Percentiles rank a stretch among this genome's conserved stretches.
These are phyloP conservation scores for Hydrozoanthus gracilis DNA, from an alignment of 92 coral and sea anemone species.

Conservation along the genomic window DNA sequence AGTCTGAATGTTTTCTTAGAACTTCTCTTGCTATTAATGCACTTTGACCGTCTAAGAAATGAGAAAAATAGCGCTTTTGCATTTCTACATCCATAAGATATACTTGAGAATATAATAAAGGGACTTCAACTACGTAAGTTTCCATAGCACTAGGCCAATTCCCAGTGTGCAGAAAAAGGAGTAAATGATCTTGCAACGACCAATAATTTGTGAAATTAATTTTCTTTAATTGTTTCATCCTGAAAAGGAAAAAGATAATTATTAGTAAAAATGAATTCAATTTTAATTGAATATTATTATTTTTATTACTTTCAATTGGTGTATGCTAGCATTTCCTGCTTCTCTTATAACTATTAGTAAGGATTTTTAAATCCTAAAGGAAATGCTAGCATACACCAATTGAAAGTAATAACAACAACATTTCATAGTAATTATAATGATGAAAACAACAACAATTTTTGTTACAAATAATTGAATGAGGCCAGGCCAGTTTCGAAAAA, in stretches of 20 bases:
- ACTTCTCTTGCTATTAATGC: no score
- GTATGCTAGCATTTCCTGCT: no score
- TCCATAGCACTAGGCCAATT: not conserved
- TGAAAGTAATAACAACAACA: no score
- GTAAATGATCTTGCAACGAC: constrained; percentile 6
- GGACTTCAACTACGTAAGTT: not conserved
- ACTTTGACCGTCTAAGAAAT: not conserved
- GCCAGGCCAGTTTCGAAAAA: no score
- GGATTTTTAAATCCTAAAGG: no score
- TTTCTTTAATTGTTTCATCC: constrained; percentile 1
- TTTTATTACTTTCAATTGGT: not conserved
- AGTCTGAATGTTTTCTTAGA: no score
- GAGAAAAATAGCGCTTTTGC: not conserved
- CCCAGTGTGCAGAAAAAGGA: not conserved
- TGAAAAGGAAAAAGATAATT: not conserved
- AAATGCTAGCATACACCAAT: no score
- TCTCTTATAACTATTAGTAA: no score
- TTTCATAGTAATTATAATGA: no score
- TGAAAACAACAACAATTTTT: no score
- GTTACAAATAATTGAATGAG: no score
- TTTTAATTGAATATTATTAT: not conserved
- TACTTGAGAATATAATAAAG: not conserved
- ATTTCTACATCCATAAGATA: not conserved
- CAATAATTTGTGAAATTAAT: constrained; percentile 39
- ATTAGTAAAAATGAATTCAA: not conserved